Evolutionary conservation across 2,888 invertebrate genomes (phyloP).

Genomic region (Lepetodrilus schrolli): DNA sequence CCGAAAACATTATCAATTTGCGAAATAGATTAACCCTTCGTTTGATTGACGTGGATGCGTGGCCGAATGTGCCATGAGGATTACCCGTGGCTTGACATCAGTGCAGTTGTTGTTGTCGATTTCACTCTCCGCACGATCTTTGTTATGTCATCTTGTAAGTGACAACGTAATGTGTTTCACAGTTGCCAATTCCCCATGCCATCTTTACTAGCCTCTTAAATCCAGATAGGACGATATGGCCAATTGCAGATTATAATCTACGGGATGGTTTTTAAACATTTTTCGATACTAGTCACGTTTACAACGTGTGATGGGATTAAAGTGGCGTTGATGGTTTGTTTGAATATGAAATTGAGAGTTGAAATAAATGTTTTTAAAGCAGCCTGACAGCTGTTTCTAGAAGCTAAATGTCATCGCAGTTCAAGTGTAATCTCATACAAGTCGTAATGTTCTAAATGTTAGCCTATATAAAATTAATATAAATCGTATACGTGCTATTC

Average conservation of each 20-base stretch:
- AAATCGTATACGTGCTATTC: no score
- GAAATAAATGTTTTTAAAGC: not conserved
- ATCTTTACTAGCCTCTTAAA: slow-evolving; percentile 2
- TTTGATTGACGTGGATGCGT: slow-evolving; percentile 13
- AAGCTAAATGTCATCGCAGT: not conserved
- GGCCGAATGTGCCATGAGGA: not conserved
- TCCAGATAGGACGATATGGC: slow-evolving; percentile 9
- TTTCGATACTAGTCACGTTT: slow-evolving; percentile 21
- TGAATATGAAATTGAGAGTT: slow-evolving; percentile 17
- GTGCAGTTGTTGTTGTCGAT: slow-evolving; percentile 29
- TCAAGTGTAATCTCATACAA: not conserved
- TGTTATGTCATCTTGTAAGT: slow-evolving; percentile 1
- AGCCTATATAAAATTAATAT: no score
- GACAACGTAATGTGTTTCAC: slow-evolving; percentile 1
- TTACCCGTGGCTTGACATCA: not conserved
- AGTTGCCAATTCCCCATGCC: slow-evolving; percentile 18
- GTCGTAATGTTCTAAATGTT: not conserved
- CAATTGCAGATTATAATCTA: slow-evolving; percentile 25
- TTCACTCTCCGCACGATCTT: not conserved
- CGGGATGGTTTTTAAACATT: not conserved
- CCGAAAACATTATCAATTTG: not conserved
- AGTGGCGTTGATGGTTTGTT: not conserved
- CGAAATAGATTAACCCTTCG: slow-evolving; percentile 7
- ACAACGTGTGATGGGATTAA: not conserved
- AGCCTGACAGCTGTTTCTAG: not conserved